Percentiles rank a stretch among this genome's conserved stretches.
Evolutionary conservation across 2,888 invertebrate species (phyloP).

Genomic region (Drosophila algonquin): DNA sequence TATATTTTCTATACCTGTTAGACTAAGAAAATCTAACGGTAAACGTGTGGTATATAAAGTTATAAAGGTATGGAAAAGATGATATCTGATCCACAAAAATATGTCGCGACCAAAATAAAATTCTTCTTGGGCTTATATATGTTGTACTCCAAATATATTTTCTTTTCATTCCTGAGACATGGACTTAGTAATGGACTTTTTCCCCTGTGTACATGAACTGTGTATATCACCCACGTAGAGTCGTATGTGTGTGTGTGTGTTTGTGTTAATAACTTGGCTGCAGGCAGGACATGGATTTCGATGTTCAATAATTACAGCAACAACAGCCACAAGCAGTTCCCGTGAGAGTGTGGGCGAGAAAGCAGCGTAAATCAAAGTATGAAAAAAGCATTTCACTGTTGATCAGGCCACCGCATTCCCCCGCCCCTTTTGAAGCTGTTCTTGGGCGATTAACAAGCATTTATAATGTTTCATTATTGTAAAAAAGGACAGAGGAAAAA

Average conservation of each 20-base stretch:
- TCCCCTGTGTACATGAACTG: slow-evolving; percentile 8
- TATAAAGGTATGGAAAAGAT: too few relatives aligned
- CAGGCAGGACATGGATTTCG: slow-evolving; percentile 73
- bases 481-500: slow-evolving; percentile 51
- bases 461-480: slow-evolving; percentile 77
- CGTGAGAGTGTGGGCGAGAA: slow-evolving; percentile 16
- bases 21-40: too few relatives aligned
- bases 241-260: slow-evolving; percentile 54
- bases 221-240: not conserved
- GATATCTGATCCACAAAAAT: too few relatives aligned
- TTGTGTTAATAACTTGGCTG: slow-evolving; percentile 72
- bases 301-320: slow-evolving; percentile 77
- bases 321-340: slow-evolving; percentile 36
- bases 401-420: slow-evolving; percentile 11
- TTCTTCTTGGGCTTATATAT: too few relatives aligned
- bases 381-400: slow-evolving; percentile 78
- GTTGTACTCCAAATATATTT: too few relatives aligned
- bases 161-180: too few relatives aligned
- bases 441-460: slow-evolving; percentile 75
- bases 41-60: too few relatives aligned
- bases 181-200: too few relatives aligned
- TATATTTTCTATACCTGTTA: too few relatives aligned
- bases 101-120: too few relatives aligned
- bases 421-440: slow-evolving; percentile 7
- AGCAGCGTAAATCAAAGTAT: slow-evolving; percentile 60